A percentile compares a stretch with the other conserved stretches of the same genome.
phyloP scores from a whole-genome alignment of 2,797 vertebrate genomes.

The Parambassis ranga region DNA sequence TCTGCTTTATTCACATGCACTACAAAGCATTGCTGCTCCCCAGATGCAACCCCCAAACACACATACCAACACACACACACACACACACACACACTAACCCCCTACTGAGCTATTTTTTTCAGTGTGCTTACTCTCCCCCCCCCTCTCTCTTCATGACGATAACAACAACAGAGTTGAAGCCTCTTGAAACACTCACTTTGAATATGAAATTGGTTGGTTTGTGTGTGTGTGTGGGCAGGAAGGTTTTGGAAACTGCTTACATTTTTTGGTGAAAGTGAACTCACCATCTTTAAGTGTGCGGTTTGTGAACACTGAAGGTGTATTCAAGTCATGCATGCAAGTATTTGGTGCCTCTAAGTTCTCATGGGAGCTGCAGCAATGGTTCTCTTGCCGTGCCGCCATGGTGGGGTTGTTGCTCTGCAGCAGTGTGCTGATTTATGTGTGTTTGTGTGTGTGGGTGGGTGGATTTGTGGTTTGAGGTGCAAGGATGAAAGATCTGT shows the following conservation, averaged over 20 bases:
- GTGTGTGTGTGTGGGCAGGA: conserved; percentile 16
- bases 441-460: conserved; percentile 13
- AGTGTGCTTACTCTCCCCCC: conserved; percentile 48
- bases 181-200: conserved; percentile 66
- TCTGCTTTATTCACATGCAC: conserved; percentile 89
- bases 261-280: conserved; percentile 40
- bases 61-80: not conserved
- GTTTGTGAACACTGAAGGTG: conserved; percentile 1
- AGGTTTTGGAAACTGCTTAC: conserved; percentile 49
- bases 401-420: not conserved
- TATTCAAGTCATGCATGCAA: conserved; percentile 1
- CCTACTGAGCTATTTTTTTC: conserved; percentile 70
- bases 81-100: not conserved
- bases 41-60: conserved; percentile 64
- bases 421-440: not conserved
- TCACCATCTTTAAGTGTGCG: not conserved
- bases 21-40: conserved; percentile 86
- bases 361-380: conserved; percentile 27
- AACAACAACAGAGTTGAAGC: conserved; percentile 62
- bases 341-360: conserved; percentile 6
- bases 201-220: conserved; percentile 64
- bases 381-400: not conserved
- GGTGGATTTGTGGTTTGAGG: conserved; percentile 34
- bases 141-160: conserved; percentile 43
- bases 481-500: conserved; percentile 16